Evolutionary conservation across 2,888 invertebrate genomes (phyloP), one percentile per base, ranked within the genome.

Genomic region (Melanchra persicariae): DNA sequence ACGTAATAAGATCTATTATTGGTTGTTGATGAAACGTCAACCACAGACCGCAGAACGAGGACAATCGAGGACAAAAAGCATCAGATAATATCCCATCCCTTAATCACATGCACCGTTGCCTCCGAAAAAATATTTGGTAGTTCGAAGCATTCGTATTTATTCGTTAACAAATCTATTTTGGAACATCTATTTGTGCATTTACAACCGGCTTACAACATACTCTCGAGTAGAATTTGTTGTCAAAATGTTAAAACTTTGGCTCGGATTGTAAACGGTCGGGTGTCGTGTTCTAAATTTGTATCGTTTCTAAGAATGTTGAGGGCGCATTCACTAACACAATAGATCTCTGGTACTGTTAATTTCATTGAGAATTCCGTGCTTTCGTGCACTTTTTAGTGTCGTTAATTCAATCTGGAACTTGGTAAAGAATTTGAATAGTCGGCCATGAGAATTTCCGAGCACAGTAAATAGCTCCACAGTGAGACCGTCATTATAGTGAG

Each of bases 101-200:
- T 95, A 95, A 96, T 96, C 95, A 95, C 94, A 96, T 96, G 95
- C 95, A 92, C 93, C 92, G 94, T 86, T 96, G 95, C 93, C 89
- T 91, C 90, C 90, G 91, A 94, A 95, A 94, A 94, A 94, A 91
- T 94, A 91, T 94, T 94, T 93, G 91, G 91, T 91, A 90, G 90
- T 91, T 89, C 90, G 90, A 92, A 91, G 88, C 90, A 91, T 91
- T 92, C 87, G 88, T 89, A 89, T 91, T 90, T 90, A 89, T 92
- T 92, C 89, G 91, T 91, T 89, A 89, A 85, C 85, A 85, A 89
- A 91, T 92, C 92, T 94, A 93, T 93, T 94, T 93, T 85, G 66
- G 88, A 87, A 85, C 88, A 85, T 90, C 92, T 91, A 91, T 93
- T 94, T 93, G 87, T 90, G 87, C 89, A 87, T 90, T 91, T 89